phyloP scores from a whole-genome alignment of 2,888 invertebrate genomes.

The Lottia gigantea region DNA sequence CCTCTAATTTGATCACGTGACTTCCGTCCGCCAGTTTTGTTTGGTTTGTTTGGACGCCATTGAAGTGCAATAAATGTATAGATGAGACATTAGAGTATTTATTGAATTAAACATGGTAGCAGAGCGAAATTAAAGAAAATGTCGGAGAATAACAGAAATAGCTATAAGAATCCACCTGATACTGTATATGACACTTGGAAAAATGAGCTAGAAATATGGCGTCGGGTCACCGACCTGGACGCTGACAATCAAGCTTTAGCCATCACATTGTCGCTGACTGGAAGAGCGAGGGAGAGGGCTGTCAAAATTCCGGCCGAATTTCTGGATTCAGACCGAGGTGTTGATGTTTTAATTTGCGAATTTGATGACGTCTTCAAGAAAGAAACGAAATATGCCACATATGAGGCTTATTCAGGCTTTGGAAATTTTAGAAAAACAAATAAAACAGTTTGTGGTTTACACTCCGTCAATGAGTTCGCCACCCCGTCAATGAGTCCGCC shows the following conservation, averaged over 20 bases:
- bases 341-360: background rate
- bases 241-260: background rate
- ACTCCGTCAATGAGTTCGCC: too few species aligned
- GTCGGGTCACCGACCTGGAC: background rate
- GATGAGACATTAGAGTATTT: background rate
- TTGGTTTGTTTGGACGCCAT: too few species aligned
- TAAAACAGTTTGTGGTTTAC: too few species aligned
- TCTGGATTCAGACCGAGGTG: background rate
- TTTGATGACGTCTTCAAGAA: background rate
- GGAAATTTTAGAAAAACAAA: conserved; percentile 2
- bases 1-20: too few species aligned
- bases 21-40: too few species aligned
- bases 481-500: too few species aligned
- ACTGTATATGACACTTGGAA: background rate
- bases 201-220: background rate
- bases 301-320: background rate
- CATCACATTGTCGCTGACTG: background rate
- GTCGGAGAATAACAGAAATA: background rate
- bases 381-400: background rate
- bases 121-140: background rate
- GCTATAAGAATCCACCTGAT: background rate
- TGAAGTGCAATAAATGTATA: too few species aligned
- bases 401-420: background rate
- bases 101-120: background rate
- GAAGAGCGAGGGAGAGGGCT: background rate